Percentiles rank a stretch among this genome's conserved stretches.
phyloP scores from a whole-genome alignment of 2,797 vertebrate genomes.

The Leuciscus waleckii region DNA sequence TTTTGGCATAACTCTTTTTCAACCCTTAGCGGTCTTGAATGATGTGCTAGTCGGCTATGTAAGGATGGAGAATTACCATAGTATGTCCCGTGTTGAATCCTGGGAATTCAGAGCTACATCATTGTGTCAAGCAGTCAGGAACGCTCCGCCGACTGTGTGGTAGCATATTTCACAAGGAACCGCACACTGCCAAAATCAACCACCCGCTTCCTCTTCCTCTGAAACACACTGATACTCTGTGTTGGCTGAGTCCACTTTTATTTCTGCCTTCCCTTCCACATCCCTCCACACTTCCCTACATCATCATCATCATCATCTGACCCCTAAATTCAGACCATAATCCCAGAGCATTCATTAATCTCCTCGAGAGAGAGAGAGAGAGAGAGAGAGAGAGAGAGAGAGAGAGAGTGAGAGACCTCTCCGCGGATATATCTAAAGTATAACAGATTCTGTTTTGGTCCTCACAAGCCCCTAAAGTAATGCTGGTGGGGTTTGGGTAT shows the following conservation, averaged over 20 bases:
- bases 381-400: slow-evolving; percentile 60
- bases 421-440: slow-evolving; percentile 53
- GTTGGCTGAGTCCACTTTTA: slow-evolving; percentile 48
- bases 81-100: slow-evolving; percentile 71
- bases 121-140: slow-evolving; percentile 78
- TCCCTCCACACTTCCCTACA: slow-evolving; percentile 59
- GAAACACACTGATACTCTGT: slow-evolving; percentile 59
- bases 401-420: slow-evolving; percentile 61
- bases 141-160: slow-evolving; percentile 63
- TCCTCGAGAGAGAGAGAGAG: slow-evolving; percentile 58
- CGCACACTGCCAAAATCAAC: slow-evolving; percentile 76
- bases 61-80: slow-evolving; percentile 68
- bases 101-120: slow-evolving; percentile 76
- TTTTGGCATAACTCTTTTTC: slow-evolving; percentile 64
- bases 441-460: slow-evolving; percentile 54
- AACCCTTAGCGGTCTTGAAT: slow-evolving; percentile 66
- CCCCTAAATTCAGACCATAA: slow-evolving; percentile 55
- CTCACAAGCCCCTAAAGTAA: slow-evolving; percentile 42
- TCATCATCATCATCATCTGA: slow-evolving; percentile 59
- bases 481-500: slow-evolving; percentile 60
- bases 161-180: slow-evolving; percentile 72
- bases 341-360: slow-evolving; percentile 65
- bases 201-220: slow-evolving; percentile 69
- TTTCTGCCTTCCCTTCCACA: slow-evolving; percentile 59
- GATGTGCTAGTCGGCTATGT: slow-evolving; percentile 72